These are phyloP conservation scores for Tachysurus vachellii DNA, from an alignment of 2,113 vertebrate species.

Conservation along the genomic window DNA sequence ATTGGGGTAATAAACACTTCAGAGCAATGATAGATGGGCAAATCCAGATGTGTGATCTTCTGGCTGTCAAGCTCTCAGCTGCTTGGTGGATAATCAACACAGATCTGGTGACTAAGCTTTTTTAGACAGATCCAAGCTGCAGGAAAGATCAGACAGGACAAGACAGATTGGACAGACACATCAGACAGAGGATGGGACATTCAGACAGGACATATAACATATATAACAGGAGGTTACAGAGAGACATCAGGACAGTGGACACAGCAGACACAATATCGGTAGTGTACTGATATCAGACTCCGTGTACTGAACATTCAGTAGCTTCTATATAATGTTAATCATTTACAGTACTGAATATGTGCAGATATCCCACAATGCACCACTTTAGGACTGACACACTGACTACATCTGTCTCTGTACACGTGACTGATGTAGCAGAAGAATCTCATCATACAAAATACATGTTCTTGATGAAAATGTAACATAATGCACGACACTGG, in stretches of 20 bases:
- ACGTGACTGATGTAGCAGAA: too few relatives aligned
- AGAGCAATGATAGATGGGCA: background rate
- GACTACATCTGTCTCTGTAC: too few relatives aligned
- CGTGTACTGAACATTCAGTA: too few relatives aligned
- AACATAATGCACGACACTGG: background rate
- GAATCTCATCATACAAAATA: too few relatives aligned
- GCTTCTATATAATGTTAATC: too few relatives aligned
- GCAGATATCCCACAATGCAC: background rate
- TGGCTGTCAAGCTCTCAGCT: background rate
- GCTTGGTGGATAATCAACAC: background rate
- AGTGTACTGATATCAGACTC: too few relatives aligned
- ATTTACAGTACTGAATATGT: background rate
- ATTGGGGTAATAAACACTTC: constrained; percentile 2
- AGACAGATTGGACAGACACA: background rate
- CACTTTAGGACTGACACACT: too few relatives aligned
- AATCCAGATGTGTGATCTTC: constrained; percentile 13
- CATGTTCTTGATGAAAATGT: too few relatives aligned
- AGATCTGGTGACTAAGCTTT: background rate
- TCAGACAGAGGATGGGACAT: background rate
- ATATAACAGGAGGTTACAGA: background rate
- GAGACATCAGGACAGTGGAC: background rate
- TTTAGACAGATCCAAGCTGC: background rate
- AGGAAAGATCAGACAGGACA: background rate
- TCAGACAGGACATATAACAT: background rate
- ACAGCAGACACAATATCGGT: too few relatives aligned